Evolutionary conservation across 2,888 invertebrate species (phyloP).

Genomic region (Syrphus vitripennis): DNA sequence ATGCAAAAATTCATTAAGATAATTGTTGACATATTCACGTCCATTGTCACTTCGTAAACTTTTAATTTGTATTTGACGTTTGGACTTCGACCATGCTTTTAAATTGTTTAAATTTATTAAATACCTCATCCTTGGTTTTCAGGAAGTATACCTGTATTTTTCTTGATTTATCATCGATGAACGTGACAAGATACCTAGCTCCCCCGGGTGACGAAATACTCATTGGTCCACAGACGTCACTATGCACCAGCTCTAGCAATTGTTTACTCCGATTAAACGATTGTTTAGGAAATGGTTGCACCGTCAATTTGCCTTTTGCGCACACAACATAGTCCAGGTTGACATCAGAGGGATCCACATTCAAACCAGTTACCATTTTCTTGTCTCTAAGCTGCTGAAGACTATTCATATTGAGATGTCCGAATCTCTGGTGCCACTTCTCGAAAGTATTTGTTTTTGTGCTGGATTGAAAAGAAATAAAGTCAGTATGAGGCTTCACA

Average conservation of each 20-base stretch:
- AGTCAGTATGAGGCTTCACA: background rate
- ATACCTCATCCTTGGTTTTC: slow-evolving; percentile 12
- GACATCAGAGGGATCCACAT: background rate
- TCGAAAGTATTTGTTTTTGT: background rate
- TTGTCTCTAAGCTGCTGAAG: background rate
- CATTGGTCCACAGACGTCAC: slow-evolving; percentile 31
- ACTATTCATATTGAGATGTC: slow-evolving; percentile 14
- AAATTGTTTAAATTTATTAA: background rate
- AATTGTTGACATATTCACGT: slow-evolving; percentile 47
- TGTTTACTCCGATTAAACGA: slow-evolving; percentile 13
- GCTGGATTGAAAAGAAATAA: slow-evolving; percentile 10
- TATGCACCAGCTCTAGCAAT: slow-evolving; percentile 31
- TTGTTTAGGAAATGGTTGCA: slow-evolving; percentile 17
- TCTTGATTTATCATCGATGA: slow-evolving; percentile 35
- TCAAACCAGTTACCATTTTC: slow-evolving; percentile 3
- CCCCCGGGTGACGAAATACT: slow-evolving; percentile 4
- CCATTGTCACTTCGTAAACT: slow-evolving; percentile 52
- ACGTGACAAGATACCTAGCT: slow-evolving; percentile 22
- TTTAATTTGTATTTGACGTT: slow-evolving; percentile 20
- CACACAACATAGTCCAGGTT: slow-evolving; percentile 7
- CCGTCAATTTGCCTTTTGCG: background rate
- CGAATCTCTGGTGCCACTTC: slow-evolving; percentile 3
- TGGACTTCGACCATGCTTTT: background rate
- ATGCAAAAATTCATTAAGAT: slow-evolving; percentile 41
- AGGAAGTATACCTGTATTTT: slow-evolving; percentile 56